phyloP scores from a whole-genome alignment of 2,113 vertebrate species.

The Ovis canadensis region DNA sequence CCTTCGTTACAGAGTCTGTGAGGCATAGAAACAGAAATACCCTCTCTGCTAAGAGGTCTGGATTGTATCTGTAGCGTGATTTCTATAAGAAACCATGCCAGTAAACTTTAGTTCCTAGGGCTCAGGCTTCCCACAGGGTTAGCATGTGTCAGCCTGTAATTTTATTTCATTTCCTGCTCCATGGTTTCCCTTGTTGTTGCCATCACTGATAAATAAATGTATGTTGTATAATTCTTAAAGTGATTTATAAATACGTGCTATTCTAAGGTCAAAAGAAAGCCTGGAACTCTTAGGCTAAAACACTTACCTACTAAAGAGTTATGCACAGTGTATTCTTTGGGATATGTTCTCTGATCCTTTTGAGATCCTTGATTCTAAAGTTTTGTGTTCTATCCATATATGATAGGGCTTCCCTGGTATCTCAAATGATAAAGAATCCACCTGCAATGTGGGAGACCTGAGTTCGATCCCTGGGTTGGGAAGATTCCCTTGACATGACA shows the following conservation, averaged over 20 bases:
- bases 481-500: not conserved
- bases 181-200: not conserved
- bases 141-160: slow-evolving; percentile 3
- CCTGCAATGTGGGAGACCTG: not conserved
- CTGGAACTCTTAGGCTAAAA: not conserved
- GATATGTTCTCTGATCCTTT: not conserved
- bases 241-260: not conserved
- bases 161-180: slow-evolving; percentile 19
- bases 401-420: not conserved
- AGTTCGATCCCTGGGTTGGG: not conserved
- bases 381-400: not conserved
- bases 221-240: not conserved
- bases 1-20: not conserved
- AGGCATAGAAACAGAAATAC: slow-evolving; percentile 29
- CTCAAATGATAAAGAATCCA: not conserved
- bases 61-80: not conserved
- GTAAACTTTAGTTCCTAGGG: not conserved
- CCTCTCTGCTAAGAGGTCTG: not conserved
- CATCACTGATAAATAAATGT: not conserved
- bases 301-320: not conserved
- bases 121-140: not conserved
- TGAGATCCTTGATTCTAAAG: not conserved
- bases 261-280: not conserved
- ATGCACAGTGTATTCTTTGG: not conserved
- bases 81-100: slow-evolving; percentile 9